Conservation (phyloP, 2,888 invertebrate genomes). For the Plusia festucae region DNA sequence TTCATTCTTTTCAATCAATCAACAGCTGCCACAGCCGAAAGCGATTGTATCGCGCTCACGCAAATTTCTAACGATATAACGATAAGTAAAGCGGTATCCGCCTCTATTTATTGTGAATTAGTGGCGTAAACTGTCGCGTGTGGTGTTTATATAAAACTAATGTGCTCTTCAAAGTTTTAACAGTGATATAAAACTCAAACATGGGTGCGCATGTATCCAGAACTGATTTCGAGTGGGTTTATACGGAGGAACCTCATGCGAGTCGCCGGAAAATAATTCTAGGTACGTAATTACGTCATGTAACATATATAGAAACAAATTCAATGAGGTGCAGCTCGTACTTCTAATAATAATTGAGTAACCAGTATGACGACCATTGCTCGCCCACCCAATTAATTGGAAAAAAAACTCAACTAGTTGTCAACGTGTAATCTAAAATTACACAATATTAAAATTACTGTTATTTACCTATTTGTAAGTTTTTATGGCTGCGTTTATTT, state of each 20-base stretch:
- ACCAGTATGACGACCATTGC: constrained; percentile 3
- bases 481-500: not conserved
- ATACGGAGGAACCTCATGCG: constrained; percentile 99
- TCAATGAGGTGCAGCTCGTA: constrained; percentile 11
- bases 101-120: constrained; percentile 9
- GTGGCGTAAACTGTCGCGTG: not conserved
- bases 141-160: constrained; percentile 28
- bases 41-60: not conserved
- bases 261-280: constrained; percentile 97
- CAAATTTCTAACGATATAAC: constrained; percentile 10
- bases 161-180: constrained; percentile 28
- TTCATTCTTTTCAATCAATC: constrained; percentile 36
- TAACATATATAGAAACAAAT: constrained; percentile 30
- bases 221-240: constrained; percentile 98
- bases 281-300: constrained; percentile 89
- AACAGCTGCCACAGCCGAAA: constrained; percentile 19
- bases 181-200: constrained; percentile 59
- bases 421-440: constrained; percentile 4
- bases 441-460: constrained; percentile 1
- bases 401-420: constrained; percentile 9
- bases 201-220: constrained; percentile 99
- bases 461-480: not conserved
- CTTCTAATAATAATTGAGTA: constrained; percentile 12
- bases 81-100: constrained; percentile 19
- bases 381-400: constrained; percentile 1